These are phyloP conservation scores for Trichogramma evanescens DNA, from an alignment of 2,888 invertebrate species.

Conservation along the genomic window DNA sequence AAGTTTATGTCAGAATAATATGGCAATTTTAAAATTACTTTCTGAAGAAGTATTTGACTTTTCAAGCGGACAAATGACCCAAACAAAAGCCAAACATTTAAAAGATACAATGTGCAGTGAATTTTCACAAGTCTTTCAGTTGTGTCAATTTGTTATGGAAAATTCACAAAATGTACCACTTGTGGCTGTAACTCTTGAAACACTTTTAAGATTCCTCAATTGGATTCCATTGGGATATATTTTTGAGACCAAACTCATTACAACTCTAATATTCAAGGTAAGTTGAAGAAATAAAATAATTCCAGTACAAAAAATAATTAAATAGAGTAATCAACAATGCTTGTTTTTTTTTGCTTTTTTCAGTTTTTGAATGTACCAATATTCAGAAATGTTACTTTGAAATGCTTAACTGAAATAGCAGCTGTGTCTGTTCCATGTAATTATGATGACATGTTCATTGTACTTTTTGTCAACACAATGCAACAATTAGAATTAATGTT, in stretches of 20 bases:
- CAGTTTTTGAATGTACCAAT: constrained; percentile 93
- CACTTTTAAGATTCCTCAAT: constrained; percentile 90
- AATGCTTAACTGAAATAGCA: constrained; percentile 97
- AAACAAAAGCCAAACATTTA: constrained; percentile 96
- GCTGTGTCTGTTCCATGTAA: constrained; percentile 73
- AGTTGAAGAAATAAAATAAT: constrained; percentile 1
- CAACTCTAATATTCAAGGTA: constrained; percentile 82
- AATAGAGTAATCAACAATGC: neutral
- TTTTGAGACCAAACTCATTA: constrained; percentile 96
- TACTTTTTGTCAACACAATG: constrained; percentile 87
- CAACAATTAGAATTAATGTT: constrained; percentile 86
- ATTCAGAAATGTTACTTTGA: constrained; percentile 95
- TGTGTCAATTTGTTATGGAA: constrained; percentile 96
- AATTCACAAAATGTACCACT: constrained; percentile 95
- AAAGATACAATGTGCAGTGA: constrained; percentile 99
- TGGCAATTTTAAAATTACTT: constrained; percentile 93
- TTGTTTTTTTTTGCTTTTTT: constrained; percentile 27
- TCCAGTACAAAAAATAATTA: neutral
- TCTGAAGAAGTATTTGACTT: constrained; percentile 99
- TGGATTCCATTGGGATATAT: constrained; percentile 99
- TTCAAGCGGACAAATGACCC: constrained; percentile 95
- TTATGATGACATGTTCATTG: constrained; percentile 89
- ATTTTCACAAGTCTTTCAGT: constrained; percentile 95
- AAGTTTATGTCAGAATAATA: constrained; percentile 98
- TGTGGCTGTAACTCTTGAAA: constrained; percentile 93